Base-by-base conservation (phyloP, 2,113 vertebrate species). In the Microtus montanus region DNA sequence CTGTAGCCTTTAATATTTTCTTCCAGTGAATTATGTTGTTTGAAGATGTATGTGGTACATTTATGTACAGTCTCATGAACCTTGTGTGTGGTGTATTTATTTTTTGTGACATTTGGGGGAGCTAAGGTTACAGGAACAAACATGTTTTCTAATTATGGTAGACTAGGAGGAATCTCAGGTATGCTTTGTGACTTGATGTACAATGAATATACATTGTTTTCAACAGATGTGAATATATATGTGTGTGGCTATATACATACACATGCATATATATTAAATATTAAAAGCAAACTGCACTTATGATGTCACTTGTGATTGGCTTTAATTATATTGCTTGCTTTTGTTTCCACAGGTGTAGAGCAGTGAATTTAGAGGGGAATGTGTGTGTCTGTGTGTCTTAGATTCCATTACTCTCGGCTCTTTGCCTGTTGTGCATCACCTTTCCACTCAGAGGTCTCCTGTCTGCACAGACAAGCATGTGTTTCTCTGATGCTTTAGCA, bases 251-350 rank as follows among this genome's bases (percentile, higher is more conserved):
- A 49, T 87, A 2, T 35, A 19, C 22, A 24, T 41, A 30, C 28
- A 4, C 54, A 20, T 80, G 20, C 61, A 11, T n/a, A 38, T 61
- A 7, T 7, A 3, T 58, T 77, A 47, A 90, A 54, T 84, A 3
- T 94, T 54, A 58, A 94, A 93, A 82, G 13, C 91, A 85, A 87
- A 14, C 24, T 82, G 75, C 14, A 68, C 1, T 83, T 84, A 14
- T 80, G 15, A 63, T 92, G 94, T 30, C 92, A 17, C 83, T 92
- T 71, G 63, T 38, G 58, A 87, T 96, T 85, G 30, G 4, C 88
- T 96, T 95, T 73, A 87, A 35, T 95, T 93, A 64, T 85, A 86
- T 95, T 94, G 70, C 11, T 96, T 95, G 66, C 68, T 47, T 87
- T 44, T 58, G n/a, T 90, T 87, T 85, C 44, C 44, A 80, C 35